A percentile compares a stretch with the other conserved stretches of the same genome.
Evolutionary conservation across 2,797 vertebrate genomes (phyloP).

Genomic region (Myotis findleyi): DNA sequence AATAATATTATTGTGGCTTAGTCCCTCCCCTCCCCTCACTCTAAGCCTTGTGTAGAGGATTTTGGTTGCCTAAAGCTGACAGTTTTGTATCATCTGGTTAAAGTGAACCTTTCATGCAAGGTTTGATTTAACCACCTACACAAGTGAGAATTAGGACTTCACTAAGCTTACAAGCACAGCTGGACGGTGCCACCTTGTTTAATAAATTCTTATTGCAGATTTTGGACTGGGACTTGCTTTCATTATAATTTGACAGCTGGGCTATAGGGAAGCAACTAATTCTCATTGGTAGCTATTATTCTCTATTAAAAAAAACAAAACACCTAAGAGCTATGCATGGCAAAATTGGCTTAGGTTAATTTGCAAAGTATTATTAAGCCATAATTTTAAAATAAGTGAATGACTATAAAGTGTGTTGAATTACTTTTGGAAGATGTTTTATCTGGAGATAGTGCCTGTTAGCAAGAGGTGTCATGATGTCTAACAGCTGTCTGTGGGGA

Average conservation of each 20-base stretch:
- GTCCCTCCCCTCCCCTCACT: background rate
- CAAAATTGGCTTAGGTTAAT: background rate
- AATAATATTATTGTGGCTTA: background rate
- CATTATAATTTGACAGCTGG: background rate
- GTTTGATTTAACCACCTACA: background rate
- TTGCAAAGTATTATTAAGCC: background rate
- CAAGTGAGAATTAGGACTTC: background rate
- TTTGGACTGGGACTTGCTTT: constrained; percentile 13
- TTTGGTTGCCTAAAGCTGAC: background rate
- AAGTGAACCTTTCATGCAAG: background rate
- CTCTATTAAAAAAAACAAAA: background rate
- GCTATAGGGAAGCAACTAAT: background rate
- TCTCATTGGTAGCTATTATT: background rate
- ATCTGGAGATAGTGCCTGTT: background rate
- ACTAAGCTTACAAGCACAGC: background rate
- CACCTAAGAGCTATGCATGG: background rate
- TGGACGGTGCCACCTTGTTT: background rate
- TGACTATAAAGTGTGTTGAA: background rate
- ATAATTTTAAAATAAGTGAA: background rate
- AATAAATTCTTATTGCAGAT: background rate
- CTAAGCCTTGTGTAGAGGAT: too few species aligned
- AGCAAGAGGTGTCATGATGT: background rate
- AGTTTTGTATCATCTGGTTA: background rate
- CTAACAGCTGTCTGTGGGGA: background rate
- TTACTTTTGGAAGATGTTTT: background rate